phyloP scores from a whole-genome alignment of 2,113 vertebrate species.

The Embiotoca jacksoni region DNA sequence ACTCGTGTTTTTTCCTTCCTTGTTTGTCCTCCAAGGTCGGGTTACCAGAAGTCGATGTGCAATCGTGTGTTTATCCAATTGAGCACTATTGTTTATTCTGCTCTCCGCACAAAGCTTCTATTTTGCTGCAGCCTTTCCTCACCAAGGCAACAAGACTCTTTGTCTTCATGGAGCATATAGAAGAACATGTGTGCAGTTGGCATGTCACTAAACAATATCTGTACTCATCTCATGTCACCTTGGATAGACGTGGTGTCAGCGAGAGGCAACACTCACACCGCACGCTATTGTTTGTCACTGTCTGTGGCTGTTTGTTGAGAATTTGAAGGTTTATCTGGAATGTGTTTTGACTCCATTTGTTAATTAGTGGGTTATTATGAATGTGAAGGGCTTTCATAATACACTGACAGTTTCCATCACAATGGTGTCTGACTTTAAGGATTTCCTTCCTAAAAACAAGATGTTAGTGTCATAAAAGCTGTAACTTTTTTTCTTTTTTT shows the following conservation, averaged over 20 bases:
- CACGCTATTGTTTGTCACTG: not conserved
- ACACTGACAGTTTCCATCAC: not conserved
- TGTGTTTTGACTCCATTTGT: not conserved
- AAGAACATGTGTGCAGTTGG: constrained; percentile 25
- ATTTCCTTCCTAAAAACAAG: not conserved
- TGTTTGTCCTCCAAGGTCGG: constrained; percentile 13
- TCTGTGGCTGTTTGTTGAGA: not conserved
- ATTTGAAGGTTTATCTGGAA: not conserved
- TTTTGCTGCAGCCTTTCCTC: constrained; percentile 33
- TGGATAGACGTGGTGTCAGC: not conserved
- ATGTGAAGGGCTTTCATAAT: not conserved
- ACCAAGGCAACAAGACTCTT: constrained; percentile 33
- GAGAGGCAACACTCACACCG: constrained; percentile 4
- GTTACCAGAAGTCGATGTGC: constrained; percentile 7
- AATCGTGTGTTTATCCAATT: constrained; percentile 35
- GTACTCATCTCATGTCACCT: constrained; percentile 11
- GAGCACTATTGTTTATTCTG: constrained; percentile 55
- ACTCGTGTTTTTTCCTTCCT: not conserved
- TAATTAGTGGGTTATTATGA: not conserved
- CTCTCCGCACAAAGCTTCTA: constrained; percentile 56
- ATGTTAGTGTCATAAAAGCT: not conserved
- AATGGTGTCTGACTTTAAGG: not conserved
- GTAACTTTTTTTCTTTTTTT: not conserved
- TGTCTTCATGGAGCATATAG: constrained; percentile 36
- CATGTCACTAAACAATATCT: constrained; percentile 34